These are phyloP conservation scores for Bombus balteatus DNA, from an alignment of 1,140 invertebrate species.

Conservation along the genomic window DNA sequence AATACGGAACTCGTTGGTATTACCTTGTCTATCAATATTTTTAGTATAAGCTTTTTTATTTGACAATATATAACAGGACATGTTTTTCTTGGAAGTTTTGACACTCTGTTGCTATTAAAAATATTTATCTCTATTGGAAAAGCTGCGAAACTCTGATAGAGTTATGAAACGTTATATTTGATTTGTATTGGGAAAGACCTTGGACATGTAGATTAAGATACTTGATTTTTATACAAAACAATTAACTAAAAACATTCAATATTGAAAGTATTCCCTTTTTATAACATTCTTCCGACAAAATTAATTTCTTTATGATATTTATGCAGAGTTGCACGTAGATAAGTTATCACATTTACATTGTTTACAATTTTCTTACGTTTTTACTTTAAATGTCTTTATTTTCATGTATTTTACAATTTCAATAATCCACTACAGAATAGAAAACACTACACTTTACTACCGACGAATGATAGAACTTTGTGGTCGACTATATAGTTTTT, in stretches of 20 bases:
- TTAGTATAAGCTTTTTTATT: background rate
- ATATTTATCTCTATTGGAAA: background rate
- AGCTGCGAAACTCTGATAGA: background rate
- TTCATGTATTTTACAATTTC: too few relatives aligned
- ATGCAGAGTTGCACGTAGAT: too few relatives aligned
- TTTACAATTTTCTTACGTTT: too few relatives aligned
- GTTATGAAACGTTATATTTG: background rate
- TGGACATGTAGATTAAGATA: background rate
- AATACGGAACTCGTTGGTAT: background rate
- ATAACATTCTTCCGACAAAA: background rate
- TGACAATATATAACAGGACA: background rate
- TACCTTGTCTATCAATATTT: background rate
- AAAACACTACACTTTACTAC: background rate
- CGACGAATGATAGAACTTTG: background rate
- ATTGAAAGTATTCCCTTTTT: background rate
- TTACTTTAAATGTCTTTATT: too few relatives aligned
- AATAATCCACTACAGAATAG: too few relatives aligned
- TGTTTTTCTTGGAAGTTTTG: background rate
- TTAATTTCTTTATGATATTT: background rate
- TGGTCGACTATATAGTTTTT: background rate
- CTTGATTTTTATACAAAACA: background rate
- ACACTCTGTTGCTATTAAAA: background rate
- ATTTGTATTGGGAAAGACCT: background rate
- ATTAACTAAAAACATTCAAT: background rate
- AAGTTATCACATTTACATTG: too few relatives aligned